Base-by-base conservation (phyloP, 2,113 vertebrate genomes). In the Seriola rivoliana region DNA sequence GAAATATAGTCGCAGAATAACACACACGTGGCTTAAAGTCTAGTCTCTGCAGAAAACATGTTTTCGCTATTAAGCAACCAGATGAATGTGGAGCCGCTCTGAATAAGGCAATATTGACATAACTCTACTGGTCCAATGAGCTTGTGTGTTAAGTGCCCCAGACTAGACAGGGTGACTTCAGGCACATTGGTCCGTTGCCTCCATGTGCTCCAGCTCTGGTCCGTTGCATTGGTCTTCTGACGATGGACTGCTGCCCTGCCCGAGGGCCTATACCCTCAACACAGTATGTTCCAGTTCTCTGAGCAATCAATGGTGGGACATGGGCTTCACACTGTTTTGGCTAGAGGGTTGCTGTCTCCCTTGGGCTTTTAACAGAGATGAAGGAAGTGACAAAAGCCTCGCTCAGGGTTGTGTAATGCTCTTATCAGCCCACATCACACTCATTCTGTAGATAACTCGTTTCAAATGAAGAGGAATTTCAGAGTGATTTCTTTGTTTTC, bases 41-140 rank as follows among this genome's bases (percentile, higher is more conserved):
- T 10, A 25, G 63, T 55, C 46, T 54, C n/a, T 70, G 54, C n/a
- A 44, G 38, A 46, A 29, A 55, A 73, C 63, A 46, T 71, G 59
- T 65, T 72, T 58, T 81, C 4, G 10, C 40, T 65, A 50, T 91
- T 85, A 79, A 74, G 77, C 88, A 88, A 90, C 63, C 62, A 80
- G 78, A 86, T 86, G 57, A 85, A 71, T 84, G 63, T 81, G 71
- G 67, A 88, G 82, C 79, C 71, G 75, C 55, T 85, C 68, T 80
- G 84, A 84, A 59, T 82, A 85, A 89, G 81, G 84, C 75, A 91
- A 88, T 91, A 89, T 92, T 94, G 89, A 94, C 92, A 90, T 77
- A 86, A 88, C 85, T 80, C 68, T 65, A 68, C 81, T 86, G 90
- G 76, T 91, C 80, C 34, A 83, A 58, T 90, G 88, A 89, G 88